Evolutionary conservation across 1,140 invertebrate species (phyloP), one percentile per base, ranked within the genome.

Genomic region (Trichomalopsis sarcophagae): DNA sequence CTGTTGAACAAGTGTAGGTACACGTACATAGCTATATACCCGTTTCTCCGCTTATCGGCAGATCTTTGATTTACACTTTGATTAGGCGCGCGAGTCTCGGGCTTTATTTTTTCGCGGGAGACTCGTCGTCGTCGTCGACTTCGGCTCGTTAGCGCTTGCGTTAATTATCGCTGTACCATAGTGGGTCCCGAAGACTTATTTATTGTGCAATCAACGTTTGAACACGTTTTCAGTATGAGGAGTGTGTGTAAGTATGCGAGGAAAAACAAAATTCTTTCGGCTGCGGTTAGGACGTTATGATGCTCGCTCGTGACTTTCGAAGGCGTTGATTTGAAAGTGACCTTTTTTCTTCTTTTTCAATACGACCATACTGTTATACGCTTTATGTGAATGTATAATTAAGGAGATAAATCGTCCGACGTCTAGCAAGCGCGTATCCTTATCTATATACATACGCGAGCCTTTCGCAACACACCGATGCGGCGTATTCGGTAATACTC

Each of bases 1-100:
- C 17, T 17, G 55, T n/a, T 62, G 17, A 27, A 30, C 69, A 73
- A 73, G 14, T 73, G 33, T 1, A 71, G 21, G 10, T 30, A 73
- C 27, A 73, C 2, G 14, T 73, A 73, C 11, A 36, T 73, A 36
- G 33, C 3, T 30, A 73, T 44, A 2, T 30, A 44, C 44, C 36
- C 10, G 36, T 17, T 30, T 33, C 21, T 50, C 2, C 74, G 74
- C 44, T 83, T 76, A 83, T 76, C 81, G 33, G 11, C 33, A 33
- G 47, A 83, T 82, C 69, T 11, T 76, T 23, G 73, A 83, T 83
- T 75, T 83, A 44, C 81, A 83, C 73, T 76, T 40, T 21, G 81
- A 83, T 83, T 76, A 76, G 55, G 33, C 30, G 62, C 14, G 80
- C 50, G 73, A 3, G 1, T 9, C 27, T 9, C 27, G 27, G 40